Evolutionary conservation across 1,140 invertebrate genomes (phyloP).

Genomic region (Aphelenchoides fujianensis): DNA sequence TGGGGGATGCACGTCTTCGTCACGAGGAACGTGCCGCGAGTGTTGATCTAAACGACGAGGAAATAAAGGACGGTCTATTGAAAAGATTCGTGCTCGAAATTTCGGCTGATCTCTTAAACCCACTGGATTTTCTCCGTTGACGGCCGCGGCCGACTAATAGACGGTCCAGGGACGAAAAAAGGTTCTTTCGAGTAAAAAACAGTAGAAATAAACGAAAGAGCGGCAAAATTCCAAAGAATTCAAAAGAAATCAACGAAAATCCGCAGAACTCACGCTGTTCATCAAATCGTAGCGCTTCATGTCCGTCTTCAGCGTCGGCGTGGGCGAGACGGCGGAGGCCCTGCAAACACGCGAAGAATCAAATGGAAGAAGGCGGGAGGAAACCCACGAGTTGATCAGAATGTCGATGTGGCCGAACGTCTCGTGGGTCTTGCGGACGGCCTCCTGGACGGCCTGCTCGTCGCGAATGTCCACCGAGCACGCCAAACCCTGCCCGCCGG

Average conservation of each 20-base stretch:
- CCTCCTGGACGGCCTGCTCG: constrained; percentile 76
- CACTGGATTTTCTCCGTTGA: no score
- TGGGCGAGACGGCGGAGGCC: constrained; percentile 86
- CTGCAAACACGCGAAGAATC: constrained; percentile 66
- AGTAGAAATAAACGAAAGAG: no score
- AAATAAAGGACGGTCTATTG: neutral
- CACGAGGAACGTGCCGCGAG: constrained; percentile 84
- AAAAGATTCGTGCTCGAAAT: constrained; percentile 67
- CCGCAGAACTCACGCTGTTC: constrained; percentile 86
- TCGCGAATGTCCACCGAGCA: constrained; percentile 89
- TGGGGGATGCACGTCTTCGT: constrained; percentile 85
- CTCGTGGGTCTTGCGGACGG: constrained; percentile 80
- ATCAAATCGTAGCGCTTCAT: constrained; percentile 96
- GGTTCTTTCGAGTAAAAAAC: no score
- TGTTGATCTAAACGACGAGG: constrained; percentile 68
- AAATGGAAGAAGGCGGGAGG: constrained; percentile 76
- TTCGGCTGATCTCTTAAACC: constrained; percentile 83
- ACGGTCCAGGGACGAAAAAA: constrained; percentile 86
- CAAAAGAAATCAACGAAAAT: no score
- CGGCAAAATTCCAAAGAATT: no score
- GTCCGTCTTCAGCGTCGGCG: constrained; percentile 75
- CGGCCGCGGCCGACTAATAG: no score
- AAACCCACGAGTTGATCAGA: constrained; percentile 70
- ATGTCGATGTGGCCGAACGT: constrained; percentile 96
- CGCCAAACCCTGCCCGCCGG: constrained; percentile 83